Evolutionary conservation across 2,797 vertebrate species (phyloP).

Genomic region (Ptychobarbus kaznakovi): DNA sequence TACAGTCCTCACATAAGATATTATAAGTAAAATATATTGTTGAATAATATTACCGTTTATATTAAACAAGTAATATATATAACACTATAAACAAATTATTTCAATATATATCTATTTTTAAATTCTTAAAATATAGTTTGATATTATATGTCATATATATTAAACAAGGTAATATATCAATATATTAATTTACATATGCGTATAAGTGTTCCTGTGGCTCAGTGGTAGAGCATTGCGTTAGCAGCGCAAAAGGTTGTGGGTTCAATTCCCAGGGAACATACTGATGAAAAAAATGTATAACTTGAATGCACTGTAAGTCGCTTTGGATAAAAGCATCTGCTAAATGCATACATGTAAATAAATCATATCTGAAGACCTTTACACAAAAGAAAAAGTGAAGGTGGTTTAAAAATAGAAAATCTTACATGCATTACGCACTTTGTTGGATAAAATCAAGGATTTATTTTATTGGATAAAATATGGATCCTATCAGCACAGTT

Average conservation of each 20-base stretch:
- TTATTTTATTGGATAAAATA: no score
- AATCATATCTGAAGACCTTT: neutral
- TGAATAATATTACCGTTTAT: neutral
- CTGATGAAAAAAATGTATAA: no score
- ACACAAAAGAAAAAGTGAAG: neutral
- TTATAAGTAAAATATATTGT: no score
- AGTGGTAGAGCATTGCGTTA: no score
- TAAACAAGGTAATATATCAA: neutral
- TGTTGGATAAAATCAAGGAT: no score
- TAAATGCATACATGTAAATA: no score
- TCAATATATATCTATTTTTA: neutral
- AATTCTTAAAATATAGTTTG: neutral
- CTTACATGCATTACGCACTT: neutral
- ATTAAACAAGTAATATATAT: neutral
- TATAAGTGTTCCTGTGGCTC: no score
- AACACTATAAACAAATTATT: neutral
- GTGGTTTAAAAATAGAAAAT: conserved; percentile 11
- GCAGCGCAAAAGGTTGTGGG: no score
- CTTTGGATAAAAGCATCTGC: no score
- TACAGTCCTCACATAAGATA: neutral
- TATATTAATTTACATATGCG: neutral
- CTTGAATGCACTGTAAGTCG: no score
- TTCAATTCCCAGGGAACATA: no score
- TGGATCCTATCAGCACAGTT: conserved; percentile 39
- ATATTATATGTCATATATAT: neutral